Evolutionary conservation across 2,113 vertebrate genomes (phyloP).

Genomic region (Psittacula cyanocephala): DNA sequence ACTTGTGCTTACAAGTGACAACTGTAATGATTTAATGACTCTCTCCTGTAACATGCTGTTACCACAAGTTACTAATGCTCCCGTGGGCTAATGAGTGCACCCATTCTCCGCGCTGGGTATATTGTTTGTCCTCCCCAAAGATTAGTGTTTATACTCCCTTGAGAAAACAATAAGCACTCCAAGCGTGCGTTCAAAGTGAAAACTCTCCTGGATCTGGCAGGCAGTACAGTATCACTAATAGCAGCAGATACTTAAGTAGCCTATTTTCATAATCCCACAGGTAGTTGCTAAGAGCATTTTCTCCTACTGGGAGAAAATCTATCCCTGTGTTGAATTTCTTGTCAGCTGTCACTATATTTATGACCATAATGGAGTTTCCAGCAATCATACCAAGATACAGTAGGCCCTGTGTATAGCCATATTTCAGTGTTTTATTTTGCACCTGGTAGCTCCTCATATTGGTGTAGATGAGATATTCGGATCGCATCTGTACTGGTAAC

Average conservation of each 20-base stretch:
- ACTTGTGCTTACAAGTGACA: not conserved
- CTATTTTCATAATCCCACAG: conserved; percentile 63
- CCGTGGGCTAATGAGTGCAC: not conserved
- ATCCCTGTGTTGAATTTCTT: conserved; percentile 47
- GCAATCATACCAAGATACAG: not conserved
- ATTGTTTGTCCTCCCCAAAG: conserved; percentile 1
- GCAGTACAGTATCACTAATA: conserved; percentile 34
- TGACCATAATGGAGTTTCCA: conserved; percentile 55
- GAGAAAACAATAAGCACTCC: conserved; percentile 15
- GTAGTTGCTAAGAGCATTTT: conserved; percentile 55
- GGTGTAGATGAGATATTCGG: not conserved
- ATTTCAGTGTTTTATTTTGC: not conserved
- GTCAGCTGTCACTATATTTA: conserved; percentile 50
- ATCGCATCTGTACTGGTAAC: not conserved
- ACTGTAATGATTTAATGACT: not conserved
- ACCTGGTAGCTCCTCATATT: not conserved
- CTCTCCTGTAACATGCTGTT: not conserved
- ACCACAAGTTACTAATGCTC: not conserved
- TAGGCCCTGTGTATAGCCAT: not conserved
- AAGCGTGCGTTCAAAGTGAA: not conserved
- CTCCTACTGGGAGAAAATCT: conserved; percentile 28
- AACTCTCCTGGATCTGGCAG: not conserved
- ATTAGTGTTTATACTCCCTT: not conserved
- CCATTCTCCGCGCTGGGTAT: not conserved
- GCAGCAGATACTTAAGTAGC: conserved; percentile 48